Evolutionary conservation across 2,113 vertebrate genomes (phyloP).

Genomic region (Boleophthalmus pectinirostris): DNA sequence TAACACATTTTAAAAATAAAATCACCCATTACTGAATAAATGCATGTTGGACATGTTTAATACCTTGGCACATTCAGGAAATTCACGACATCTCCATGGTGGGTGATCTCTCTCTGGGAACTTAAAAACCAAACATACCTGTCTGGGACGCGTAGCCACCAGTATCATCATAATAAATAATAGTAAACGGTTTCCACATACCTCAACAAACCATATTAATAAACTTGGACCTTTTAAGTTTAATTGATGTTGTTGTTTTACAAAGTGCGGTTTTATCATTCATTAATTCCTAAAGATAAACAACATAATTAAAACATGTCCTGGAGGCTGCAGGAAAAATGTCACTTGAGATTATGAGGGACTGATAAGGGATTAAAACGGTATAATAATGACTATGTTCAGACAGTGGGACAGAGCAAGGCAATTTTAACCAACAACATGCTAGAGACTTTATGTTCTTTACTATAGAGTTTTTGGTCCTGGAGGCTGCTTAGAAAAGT

Average conservation of each 20-base stretch:
- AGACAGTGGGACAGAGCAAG: background rate
- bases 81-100: too few relatives aligned
- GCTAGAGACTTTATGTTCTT: constrained; percentile 29
- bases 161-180: background rate
- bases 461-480: constrained; percentile 61
- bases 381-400: background rate
- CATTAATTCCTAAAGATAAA: constrained; percentile 14
- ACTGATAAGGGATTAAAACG: background rate
- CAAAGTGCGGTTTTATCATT: constrained; percentile 1
- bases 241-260: constrained; percentile 31
- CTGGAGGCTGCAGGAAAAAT: constrained; percentile 7
- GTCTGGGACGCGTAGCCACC: background rate
- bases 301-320: constrained; percentile 24
- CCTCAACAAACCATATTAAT: constrained; percentile 10
- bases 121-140: background rate
- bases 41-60: too few relatives aligned
- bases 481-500: constrained; percentile 53
- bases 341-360: background rate
- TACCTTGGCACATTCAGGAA: too few relatives aligned
- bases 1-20: too few relatives aligned
- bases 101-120: too few relatives aligned
- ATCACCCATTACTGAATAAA: too few relatives aligned
- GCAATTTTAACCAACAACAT: background rate
- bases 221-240: constrained; percentile 12
- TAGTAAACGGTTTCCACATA: background rate